Conservation (phyloP, 2,113 vertebrate genomes). For the Siniperca knerii region DNA sequence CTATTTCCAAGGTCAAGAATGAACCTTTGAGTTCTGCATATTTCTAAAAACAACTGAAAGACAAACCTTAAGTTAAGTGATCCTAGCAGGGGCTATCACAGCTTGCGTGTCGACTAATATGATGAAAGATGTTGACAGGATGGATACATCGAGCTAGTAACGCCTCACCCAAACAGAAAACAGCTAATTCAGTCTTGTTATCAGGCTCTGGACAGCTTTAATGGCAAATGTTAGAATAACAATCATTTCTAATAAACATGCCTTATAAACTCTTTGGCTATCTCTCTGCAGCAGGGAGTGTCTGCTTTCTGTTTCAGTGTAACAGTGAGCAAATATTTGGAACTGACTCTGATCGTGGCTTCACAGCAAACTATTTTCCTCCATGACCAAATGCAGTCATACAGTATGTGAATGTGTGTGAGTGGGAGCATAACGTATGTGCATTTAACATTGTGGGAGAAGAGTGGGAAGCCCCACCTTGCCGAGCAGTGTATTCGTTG, state of each 20-base stretch:
- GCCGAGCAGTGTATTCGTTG: constrained; percentile 97
- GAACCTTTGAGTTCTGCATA: background rate
- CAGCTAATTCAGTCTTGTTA: background rate
- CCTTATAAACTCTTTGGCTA: too few species aligned
- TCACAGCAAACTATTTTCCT: constrained; percentile 8
- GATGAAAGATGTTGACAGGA: background rate
- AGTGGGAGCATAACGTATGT: background rate
- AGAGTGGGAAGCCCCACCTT: constrained; percentile 85
- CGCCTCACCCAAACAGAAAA: background rate
- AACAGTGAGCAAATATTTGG: background rate
- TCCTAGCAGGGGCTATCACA: background rate
- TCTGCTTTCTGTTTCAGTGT: background rate
- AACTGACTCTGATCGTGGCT: background rate
- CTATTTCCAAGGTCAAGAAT: background rate
- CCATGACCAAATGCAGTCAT: constrained; percentile 45
- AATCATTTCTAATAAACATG: background rate
- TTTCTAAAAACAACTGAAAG: background rate
- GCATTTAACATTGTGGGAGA: background rate
- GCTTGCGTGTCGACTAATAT: background rate
- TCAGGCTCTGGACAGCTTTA: background rate
- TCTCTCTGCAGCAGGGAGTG: background rate
- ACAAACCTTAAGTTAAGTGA: too few species aligned
- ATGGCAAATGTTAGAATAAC: background rate
- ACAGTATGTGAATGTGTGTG: background rate
- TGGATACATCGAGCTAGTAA: background rate